Percentiles rank a stretch among this genome's conserved stretches.
phyloP scores from a whole-genome alignment of 2,888 invertebrate genomes.

The Cistogaster globosa region DNA sequence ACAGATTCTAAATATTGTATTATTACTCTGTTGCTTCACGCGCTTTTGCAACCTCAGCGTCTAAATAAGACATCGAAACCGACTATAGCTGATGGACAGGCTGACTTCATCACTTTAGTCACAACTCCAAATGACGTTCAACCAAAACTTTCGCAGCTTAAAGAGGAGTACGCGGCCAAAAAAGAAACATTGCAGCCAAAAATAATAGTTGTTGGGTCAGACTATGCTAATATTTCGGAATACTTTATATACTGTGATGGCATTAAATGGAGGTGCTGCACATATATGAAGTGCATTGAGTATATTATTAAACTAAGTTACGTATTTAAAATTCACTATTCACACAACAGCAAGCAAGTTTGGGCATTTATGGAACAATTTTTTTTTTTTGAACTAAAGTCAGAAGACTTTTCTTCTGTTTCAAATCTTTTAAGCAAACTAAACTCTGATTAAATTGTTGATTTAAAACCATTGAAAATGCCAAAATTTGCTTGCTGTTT shows the following conservation, averaged over 20 bases:
- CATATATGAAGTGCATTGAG: conserved; percentile 58
- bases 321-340: conserved; percentile 55
- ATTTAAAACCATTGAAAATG: conserved; percentile 51
- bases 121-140: conserved; percentile 54
- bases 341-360: conserved; percentile 52
- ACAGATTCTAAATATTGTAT: conserved; percentile 59
- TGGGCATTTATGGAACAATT: conserved; percentile 40
- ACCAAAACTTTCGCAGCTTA: conserved; percentile 47
- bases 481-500: conserved; percentile 56
- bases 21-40: conserved; percentile 56
- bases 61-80: conserved; percentile 63
- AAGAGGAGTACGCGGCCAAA: conserved; percentile 41
- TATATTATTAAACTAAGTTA: conserved; percentile 54
- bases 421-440: conserved; percentile 59
- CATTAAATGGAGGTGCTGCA: conserved; percentile 57
- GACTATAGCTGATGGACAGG: conserved; percentile 65
- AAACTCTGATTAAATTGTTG: conserved; percentile 41
- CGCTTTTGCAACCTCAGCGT: conserved; percentile 52
- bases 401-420: conserved; percentile 54
- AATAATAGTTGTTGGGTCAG: conserved; percentile 55
- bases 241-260: conserved; percentile 57
- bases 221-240: conserved; percentile 46
- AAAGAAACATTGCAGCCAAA: conserved; percentile 50
- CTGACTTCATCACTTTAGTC: conserved; percentile 58
- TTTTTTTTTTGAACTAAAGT: conserved; percentile 60